Conservation (phyloP, 2,113 vertebrate genomes). For the Leucopsar rothschildi region DNA sequence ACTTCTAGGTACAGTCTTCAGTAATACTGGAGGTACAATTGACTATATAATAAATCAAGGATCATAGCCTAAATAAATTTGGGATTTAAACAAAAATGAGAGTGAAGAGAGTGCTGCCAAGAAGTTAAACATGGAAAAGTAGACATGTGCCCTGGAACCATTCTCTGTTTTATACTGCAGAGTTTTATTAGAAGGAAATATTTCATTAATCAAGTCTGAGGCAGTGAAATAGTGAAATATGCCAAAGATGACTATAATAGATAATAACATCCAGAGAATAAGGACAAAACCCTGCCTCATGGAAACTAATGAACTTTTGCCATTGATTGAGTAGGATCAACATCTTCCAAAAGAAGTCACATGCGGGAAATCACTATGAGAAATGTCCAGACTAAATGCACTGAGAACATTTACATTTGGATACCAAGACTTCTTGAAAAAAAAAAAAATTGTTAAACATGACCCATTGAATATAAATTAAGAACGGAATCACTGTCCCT, state of each 20-base stretch:
- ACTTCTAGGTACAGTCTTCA: neutral
- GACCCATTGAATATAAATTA: constrained; percentile 29
- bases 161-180: neutral
- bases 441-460: neutral
- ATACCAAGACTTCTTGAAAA: neutral
- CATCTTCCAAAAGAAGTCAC: neutral
- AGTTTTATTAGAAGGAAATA: constrained; percentile 12
- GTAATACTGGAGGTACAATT: neutral
- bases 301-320: neutral
- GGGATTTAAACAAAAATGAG: constrained; percentile 10
- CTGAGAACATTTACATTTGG: neutral
- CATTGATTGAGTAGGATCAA: neutral
- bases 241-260: neutral
- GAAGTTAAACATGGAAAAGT: neutral
- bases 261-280: neutral
- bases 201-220: constrained; percentile 12
- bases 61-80: neutral
- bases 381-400: neutral
- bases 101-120: neutral
- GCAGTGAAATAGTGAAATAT: neutral
- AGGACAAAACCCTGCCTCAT: neutral
- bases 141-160: neutral
- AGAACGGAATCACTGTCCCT: neutral
- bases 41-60: neutral
- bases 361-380: neutral